A percentile compares a stretch with the other conserved stretches of the same genome.
These are phyloP conservation scores for Cuculus canorus DNA, from an alignment of 2,797 vertebrate genomes.

Conservation along the genomic window DNA sequence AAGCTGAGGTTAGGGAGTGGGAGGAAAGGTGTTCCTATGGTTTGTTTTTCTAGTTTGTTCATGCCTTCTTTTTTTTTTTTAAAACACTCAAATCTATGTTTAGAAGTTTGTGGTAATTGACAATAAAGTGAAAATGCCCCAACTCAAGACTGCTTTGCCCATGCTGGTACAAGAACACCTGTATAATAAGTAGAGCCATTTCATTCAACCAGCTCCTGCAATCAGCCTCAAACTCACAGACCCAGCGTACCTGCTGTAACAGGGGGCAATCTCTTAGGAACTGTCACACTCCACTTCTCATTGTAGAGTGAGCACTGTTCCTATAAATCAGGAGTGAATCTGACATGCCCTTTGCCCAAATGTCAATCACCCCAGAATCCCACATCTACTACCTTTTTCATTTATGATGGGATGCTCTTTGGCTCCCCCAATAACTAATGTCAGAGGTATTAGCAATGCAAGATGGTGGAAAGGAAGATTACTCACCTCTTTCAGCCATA, in stretches of 20 bases:
- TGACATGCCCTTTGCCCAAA: background rate
- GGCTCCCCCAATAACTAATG: background rate
- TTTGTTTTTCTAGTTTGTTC: background rate
- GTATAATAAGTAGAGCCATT: background rate
- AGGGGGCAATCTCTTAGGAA: background rate
- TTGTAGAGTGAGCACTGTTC: background rate
- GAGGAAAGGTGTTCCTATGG: background rate
- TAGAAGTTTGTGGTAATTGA: background rate
- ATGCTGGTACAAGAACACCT: background rate
- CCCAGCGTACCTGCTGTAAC: background rate
- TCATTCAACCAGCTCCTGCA: background rate
- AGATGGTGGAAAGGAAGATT: background rate
- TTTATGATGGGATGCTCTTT: background rate
- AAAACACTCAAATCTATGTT: background rate
- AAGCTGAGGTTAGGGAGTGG: background rate
- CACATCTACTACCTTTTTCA: background rate
- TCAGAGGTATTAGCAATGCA: background rate
- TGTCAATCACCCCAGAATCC: background rate
- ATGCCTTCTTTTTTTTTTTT: background rate
- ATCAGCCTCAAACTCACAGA: background rate
- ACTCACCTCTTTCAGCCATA: conserved; percentile 1
- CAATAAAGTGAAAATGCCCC: background rate
- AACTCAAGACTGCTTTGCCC: background rate
- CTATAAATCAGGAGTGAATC: background rate
- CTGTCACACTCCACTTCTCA: rapidly evolving